Conservation (phyloP, 2,888 invertebrate genomes). For the Eucera pruinosa region DNA sequence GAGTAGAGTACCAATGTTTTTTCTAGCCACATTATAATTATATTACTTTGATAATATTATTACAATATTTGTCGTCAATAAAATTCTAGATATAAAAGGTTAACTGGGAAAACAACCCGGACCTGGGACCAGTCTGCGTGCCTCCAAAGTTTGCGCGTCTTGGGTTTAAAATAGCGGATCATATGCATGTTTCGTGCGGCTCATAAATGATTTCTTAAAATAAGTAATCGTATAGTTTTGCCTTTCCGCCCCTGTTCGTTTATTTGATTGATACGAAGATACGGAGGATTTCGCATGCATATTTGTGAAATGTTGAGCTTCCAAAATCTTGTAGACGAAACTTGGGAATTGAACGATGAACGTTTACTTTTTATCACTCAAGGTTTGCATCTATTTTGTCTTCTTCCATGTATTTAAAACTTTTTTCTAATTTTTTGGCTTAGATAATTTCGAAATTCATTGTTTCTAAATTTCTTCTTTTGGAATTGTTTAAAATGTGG, state of each 20-base stretch:
- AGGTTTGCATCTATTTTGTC: background rate
- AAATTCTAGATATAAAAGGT: background rate
- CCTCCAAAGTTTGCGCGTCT: constrained; percentile 15
- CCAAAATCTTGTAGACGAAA: background rate
- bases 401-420: no score
- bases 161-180: constrained; percentile 34
- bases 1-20: no score
- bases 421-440: background rate
- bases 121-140: constrained; percentile 13
- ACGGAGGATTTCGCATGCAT: background rate
- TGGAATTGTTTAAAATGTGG: no score
- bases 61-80: no score
- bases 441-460: no score
- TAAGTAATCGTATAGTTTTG: constrained; percentile 27
- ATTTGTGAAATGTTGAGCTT: background rate
- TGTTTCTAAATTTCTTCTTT: no score
- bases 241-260: background rate
- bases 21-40: no score
- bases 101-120: constrained; percentile 4
- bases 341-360: background rate
- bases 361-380: background rate
- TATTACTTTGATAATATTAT: no score
- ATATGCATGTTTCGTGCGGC: background rate
- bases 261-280: constrained; percentile 2
- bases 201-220: constrained; percentile 42